These are phyloP conservation scores for Lepus townsendii DNA, from an alignment of 2,797 vertebrate species.

Conservation along the genomic window DNA sequence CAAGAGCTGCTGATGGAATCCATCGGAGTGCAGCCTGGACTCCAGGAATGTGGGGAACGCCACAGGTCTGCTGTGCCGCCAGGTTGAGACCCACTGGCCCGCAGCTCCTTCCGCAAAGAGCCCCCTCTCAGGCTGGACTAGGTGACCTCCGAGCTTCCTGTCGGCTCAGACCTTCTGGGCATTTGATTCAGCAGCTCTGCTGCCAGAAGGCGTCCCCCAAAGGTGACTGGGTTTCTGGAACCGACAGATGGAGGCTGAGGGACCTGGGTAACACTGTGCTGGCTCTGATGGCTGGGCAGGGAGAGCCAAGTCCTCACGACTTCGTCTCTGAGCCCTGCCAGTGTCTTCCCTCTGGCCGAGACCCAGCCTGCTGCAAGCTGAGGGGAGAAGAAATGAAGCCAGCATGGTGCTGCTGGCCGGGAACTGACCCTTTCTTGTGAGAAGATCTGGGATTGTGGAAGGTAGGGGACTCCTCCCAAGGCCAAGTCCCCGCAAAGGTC, in stretches of 20 bases:
- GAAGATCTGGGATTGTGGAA: background rate
- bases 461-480: background rate
- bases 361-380: background rate
- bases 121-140: background rate
- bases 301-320: background rate
- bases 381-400: background rate
- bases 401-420: background rate
- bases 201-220: background rate
- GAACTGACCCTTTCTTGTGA: background rate
- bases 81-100: background rate
- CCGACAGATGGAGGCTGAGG: slow-evolving; percentile 12
- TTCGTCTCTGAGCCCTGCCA: background rate
- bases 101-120: background rate
- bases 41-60: background rate
- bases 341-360: background rate
- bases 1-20: background rate
- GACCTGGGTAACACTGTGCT: background rate
- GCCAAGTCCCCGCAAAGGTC: too few species aligned
- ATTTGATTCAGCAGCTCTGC: background rate
- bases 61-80: background rate
- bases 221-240: slow-evolving; percentile 30
- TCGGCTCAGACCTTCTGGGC: background rate
- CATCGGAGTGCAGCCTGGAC: background rate
- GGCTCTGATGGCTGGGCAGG: background rate
- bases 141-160: background rate